A percentile compares a stretch with the other conserved stretches of the same genome.
These are phyloP conservation scores for Drosophila antonietae DNA, from an alignment of 2,888 invertebrate species.

Conservation along the genomic window DNA sequence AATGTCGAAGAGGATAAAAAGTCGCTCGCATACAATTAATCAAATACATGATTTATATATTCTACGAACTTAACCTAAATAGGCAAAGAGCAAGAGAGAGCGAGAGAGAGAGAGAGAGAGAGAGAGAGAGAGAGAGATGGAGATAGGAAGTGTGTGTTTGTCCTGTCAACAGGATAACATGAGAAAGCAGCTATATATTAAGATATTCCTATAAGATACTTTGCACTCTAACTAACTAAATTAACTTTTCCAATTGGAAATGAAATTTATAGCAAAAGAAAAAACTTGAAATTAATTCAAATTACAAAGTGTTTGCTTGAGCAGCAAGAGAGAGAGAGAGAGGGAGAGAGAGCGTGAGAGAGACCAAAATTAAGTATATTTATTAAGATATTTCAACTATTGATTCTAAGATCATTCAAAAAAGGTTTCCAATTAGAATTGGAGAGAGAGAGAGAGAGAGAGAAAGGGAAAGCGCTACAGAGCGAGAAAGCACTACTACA, in stretches of 20 bases:
- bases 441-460: no score
- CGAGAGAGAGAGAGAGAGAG: not conserved
- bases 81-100: not conserved
- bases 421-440: no score
- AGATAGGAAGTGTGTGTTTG: not conserved
- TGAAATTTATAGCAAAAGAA: no score
- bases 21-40: conserved; percentile 68
- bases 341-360: no score
- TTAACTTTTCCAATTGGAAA: not conserved
- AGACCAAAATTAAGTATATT: no score
- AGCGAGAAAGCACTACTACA: no score
- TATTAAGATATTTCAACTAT: no score
- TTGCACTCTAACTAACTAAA: not conserved
- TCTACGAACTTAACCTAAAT: conserved; percentile 63
- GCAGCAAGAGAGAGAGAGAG: no score
- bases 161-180: conserved; percentile 2
- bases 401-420: no score
- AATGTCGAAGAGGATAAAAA: conserved; percentile 71
- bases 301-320: no score
- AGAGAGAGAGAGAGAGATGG: not conserved
- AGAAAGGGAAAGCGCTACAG: no score
- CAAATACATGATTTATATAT: conserved; percentile 75
- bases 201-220: not conserved
- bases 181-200: not conserved
- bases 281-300: no score